Conservation (phyloP, 2,888 invertebrate species). For the Drosophila parthenogenetica region DNA sequence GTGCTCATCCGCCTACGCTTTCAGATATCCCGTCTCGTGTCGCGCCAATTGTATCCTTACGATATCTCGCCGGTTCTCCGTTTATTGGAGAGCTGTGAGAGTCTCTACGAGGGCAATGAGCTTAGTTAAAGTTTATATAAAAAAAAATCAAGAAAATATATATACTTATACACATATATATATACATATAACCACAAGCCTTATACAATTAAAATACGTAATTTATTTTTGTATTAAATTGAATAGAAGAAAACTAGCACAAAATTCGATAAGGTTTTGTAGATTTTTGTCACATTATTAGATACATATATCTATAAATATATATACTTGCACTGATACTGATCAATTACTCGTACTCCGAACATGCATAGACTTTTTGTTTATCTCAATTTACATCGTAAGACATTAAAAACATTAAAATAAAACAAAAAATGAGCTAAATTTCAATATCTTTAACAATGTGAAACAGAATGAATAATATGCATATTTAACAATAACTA, state of each 20-base stretch:
- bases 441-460: conserved; percentile 22
- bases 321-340: conserved; percentile 34
- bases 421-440: conserved; percentile 8
- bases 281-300: conserved; percentile 48
- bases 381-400: conserved; percentile 51
- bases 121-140: conserved; percentile 86
- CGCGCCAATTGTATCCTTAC: conserved; percentile 93
- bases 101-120: conserved; percentile 93
- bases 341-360: conserved; percentile 48
- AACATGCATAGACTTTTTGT: conserved; percentile 53
- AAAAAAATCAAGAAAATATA: conserved; percentile 7
- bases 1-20: conserved; percentile 91
- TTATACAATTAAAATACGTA: conserved; percentile 76
- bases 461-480: conserved; percentile 21
- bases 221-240: conserved; percentile 71
- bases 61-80: conserved; percentile 95
- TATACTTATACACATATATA: conserved; percentile 11
- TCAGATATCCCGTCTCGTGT: conserved; percentile 93
- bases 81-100: conserved; percentile 93
- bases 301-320: conserved; percentile 13
- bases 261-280: conserved; percentile 55
- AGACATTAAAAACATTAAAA: conserved; percentile 22
- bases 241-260: conserved; percentile 55
- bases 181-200: conserved; percentile 28
- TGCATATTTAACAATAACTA: conserved; percentile 6